These are phyloP conservation scores for Noctua janthe DNA, from an alignment of 2,888 invertebrate species.

Conservation along the genomic window DNA sequence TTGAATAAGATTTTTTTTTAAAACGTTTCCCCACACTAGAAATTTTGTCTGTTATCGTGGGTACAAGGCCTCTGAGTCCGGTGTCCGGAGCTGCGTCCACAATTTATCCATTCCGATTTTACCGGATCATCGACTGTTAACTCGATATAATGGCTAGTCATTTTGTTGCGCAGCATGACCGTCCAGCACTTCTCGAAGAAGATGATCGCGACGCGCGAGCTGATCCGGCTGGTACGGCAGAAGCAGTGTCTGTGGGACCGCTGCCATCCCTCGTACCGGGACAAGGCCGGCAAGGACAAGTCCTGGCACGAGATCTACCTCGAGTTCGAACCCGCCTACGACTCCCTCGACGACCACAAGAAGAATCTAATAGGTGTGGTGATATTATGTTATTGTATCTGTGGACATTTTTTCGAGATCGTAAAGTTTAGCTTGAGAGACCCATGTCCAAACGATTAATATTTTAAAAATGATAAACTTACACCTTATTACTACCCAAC, in stretches of 20 bases:
- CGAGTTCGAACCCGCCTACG: conserved; percentile 71
- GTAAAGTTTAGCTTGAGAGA: not conserved
- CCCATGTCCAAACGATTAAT: not conserved
- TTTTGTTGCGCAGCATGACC: conserved; percentile 39
- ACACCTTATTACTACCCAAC: not conserved
- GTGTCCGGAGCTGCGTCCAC: not conserved
- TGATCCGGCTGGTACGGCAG: conserved; percentile 71
- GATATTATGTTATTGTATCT: not conserved
- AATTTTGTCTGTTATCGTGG: too few relatives aligned
- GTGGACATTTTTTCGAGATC: not conserved
- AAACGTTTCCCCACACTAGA: too few relatives aligned
- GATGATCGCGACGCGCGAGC: conserved; percentile 66
- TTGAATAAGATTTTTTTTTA: too few relatives aligned
- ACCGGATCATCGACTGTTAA: not conserved
- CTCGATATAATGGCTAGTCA: not conserved
- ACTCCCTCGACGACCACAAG: conserved; percentile 60
- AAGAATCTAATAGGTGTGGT: conserved; percentile 69
- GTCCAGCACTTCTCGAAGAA: conserved; percentile 53
- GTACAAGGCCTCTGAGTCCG: not conserved
- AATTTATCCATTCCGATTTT: not conserved
- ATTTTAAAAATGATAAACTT: not conserved
- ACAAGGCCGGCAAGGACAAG: conserved; percentile 61
- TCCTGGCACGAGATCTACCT: conserved; percentile 72
- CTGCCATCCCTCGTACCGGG: conserved; percentile 61
- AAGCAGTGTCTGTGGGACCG: conserved; percentile 72